Evolutionary conservation across 2,113 vertebrate genomes (phyloP).

Genomic region (Daphoenositta chrysoptera): DNA sequence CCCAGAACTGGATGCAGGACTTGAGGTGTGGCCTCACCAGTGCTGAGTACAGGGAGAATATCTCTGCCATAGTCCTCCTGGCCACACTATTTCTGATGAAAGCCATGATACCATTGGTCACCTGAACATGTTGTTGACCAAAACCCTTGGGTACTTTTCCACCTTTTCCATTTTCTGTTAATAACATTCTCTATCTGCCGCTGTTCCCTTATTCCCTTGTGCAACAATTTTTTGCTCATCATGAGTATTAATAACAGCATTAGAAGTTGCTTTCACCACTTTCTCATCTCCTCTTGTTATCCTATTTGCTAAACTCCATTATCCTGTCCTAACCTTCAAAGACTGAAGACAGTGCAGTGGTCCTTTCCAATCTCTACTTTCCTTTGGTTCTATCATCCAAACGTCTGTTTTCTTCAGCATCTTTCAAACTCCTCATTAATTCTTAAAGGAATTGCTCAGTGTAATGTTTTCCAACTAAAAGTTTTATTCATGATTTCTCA

Average conservation of each 20-base stretch:
- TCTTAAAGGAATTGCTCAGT: not conserved
- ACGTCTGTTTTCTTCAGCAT: not conserved
- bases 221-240: not conserved
- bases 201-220: not conserved
- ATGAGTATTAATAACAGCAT: not conserved
- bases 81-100: not conserved
- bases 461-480: not conserved
- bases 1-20: not conserved
- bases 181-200: not conserved
- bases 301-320: not conserved
- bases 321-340: not conserved
- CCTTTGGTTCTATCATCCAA: not conserved
- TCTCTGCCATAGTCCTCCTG: not conserved
- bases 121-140: too few species aligned
- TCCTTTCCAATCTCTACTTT: not conserved
- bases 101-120: not conserved
- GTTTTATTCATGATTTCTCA: not conserved
- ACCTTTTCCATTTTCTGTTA: not conserved
- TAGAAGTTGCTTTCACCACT: not conserved
- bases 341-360: not conserved
- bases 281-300: not conserved
- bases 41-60: not conserved
- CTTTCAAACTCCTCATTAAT: not conserved
- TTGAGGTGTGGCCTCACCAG: not conserved
- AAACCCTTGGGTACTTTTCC: not conserved